Base-by-base conservation (phyloP, 2,888 invertebrate species). In the Atherix ibis region DNA sequence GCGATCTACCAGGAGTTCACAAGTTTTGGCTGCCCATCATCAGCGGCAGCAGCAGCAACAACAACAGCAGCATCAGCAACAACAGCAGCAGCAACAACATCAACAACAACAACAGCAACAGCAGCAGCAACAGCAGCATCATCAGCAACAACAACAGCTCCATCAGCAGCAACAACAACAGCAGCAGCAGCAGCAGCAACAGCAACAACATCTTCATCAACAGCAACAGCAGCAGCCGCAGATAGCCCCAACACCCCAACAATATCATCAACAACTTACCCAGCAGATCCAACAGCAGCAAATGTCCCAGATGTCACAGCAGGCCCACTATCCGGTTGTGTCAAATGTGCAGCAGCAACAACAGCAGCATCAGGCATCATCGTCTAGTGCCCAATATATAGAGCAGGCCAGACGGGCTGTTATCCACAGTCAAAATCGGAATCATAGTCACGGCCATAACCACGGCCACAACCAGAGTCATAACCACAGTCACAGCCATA, bases 281-380 rank as follows among this genome's bases (percentile, higher is more conserved):
- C 48, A 48, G 39, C 46, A 48, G 39, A 49, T 52, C 19, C 52
- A 51, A 30, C 52, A 44, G 31, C 41, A 52, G 22, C 59, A 60
- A 44, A 53, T 57, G 51, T 50, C 51, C 34, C 54, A 54, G 45
- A 52, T 59, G 51, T 51, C 54, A 18, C 59, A 58, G 33, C 59
- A 58, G 43, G 56, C 58, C 24, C 52, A 50, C 39, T 53, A 54
- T 44, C 51, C 54, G 5, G 48, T 50, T 12, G 47, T 48, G 13
- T 40, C 29, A 43, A 43, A 17, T 39, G 44, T 32, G 12, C 43
- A 43, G 32, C 53, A 53, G 35, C 50, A 45, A 38, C 52, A 48
- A 12, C 43, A 43, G 32, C 53, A 53, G 35, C 50, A 45, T 39
- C 52, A 48, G 29, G 55, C 49, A 35, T 34, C 43, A 18, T 34